Base-by-base conservation (phyloP, 2,888 invertebrate species). In the Seira sanloemensis region DNA sequence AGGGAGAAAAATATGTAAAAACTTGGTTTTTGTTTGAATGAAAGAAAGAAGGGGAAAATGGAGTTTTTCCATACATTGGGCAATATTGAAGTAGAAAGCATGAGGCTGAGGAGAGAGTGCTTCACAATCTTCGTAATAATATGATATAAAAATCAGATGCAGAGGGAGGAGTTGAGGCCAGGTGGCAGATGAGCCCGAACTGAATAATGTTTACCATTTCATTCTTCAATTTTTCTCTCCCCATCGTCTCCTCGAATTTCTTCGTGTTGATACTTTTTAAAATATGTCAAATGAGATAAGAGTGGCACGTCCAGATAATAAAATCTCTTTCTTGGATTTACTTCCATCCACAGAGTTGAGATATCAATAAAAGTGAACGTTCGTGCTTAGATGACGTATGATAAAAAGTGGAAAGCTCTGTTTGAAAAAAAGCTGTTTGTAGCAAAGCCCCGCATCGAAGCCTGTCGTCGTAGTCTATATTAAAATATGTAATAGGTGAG, bases 121-220 rank as follows among this genome's bases (percentile, higher is more conserved):
- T 37, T 37, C 7, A n/a, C n/a, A 37, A 37, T 37, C 37, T 9
- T 12, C 12, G 37, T 37, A 37, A 37, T 12, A 37, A 37, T 37
- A 37, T 5, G 37, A 37, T n/a, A n/a, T n/a, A n/a, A n/a, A n/a
- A n/a, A n/a, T n/a, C n/a, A n/a, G n/a, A n/a, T n/a, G n/a, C n/a
- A n/a, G n/a, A 2, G 58, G 74, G 69, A 74, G 74, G 65, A 69
- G 75, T 67, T 80, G 69, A 69, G 69, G 62, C 74, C 69, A 80
- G 67, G 50, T 80, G 80, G 46, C 54, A 75, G 75, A 80, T 80
- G 80, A 80, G 74, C 75, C 74, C 68, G 74, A 80, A 80, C 69
- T 54, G 24, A 68, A 74, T 80, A 46, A 68, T 68, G 68, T 50
- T 79, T 7, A 23, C 18, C 12, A 37, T 71, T 71, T 71, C 50